These are phyloP conservation scores for Kobus ellipsiprymnus DNA, from an alignment of 2,113 vertebrate species.

Conservation along the genomic window DNA sequence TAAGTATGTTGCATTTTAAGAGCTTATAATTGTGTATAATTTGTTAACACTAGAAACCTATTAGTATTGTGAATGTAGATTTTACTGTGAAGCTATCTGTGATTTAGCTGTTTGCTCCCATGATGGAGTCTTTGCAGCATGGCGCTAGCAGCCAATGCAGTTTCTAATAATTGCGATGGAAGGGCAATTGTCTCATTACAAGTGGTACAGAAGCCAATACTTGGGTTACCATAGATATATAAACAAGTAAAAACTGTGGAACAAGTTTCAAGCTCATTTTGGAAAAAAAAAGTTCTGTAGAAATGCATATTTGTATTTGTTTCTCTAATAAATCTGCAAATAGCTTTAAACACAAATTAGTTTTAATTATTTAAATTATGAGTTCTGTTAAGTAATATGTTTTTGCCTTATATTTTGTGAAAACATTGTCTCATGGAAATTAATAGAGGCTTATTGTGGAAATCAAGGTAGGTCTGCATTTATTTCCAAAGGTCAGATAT, in stretches of 20 bases:
- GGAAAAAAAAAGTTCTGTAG: slow-evolving; percentile 82
- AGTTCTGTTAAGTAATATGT: slow-evolving; percentile 79
- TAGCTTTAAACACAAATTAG: slow-evolving; percentile 85
- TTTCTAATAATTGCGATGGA: slow-evolving; percentile 82
- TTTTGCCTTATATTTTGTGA: slow-evolving; percentile 80
- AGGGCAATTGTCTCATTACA: slow-evolving; percentile 76
- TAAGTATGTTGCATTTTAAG: slow-evolving; percentile 94
- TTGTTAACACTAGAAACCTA: slow-evolving; percentile 95
- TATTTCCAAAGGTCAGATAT: slow-evolving; percentile 51
- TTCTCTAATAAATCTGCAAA: slow-evolving; percentile 86
- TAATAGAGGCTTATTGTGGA: slow-evolving; percentile 77
- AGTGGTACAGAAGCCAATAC: slow-evolving; percentile 75
- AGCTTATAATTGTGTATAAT: slow-evolving; percentile 95
- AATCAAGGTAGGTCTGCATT: slow-evolving; percentile 79
- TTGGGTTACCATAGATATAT: slow-evolving; percentile 77
- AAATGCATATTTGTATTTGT: slow-evolving; percentile 84
- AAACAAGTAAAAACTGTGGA: slow-evolving; percentile 77
- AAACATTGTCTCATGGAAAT: slow-evolving; percentile 75
- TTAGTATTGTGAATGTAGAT: slow-evolving; percentile 95
- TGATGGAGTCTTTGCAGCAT: slow-evolving; percentile 89
- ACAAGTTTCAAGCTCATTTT: slow-evolving; percentile 82
- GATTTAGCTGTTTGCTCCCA: slow-evolving; percentile 92
- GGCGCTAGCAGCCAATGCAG: slow-evolving; percentile 91
- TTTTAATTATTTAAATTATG: slow-evolving; percentile 88
- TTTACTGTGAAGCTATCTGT: slow-evolving; percentile 95